Evolutionary conservation across 1,140 invertebrate genomes (phyloP), one percentile per base, ranked within the genome.

Genomic region (Eciton burchellii): DNA sequence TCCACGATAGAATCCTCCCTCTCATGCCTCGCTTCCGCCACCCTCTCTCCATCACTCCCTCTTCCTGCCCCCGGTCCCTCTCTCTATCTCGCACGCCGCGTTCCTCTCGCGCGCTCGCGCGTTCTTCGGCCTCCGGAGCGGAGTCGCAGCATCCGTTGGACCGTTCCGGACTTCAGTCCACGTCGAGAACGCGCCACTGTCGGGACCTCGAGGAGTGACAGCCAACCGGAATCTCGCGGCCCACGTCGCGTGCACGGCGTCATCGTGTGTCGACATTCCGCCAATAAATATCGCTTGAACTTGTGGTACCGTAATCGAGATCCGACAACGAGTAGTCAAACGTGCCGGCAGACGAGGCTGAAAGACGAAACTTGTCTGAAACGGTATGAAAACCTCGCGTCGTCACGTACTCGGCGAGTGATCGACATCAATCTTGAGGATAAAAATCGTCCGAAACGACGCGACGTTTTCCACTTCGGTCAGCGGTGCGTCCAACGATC

Each of bases 141-240:
- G 35, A 90, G 89, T 88, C 88, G 86, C 93, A 93, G 92, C 92
- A 92, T 93, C 91, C 90, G 89, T 88, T 88, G 88, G 76, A 62
- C 88, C 84, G 89, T 87, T 88, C 84, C 84, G 85, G 86, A 89
- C 84, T 91, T 93, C 93, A 94, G 93, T 94, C 92, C 92, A 93
- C 89, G 91, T 91, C 91, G 89, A 93, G 92, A 93, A 91, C 91
- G 93, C 92, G 92, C 90, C 91, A 92, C 65, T 87, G 90, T 83
- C 90, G 91, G 91, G 91, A 92, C 92, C 89, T 87, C 82, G 87
- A 92, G 87, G 88, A 91, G 76, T 82, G 63, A 84, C 45, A 76
- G 3, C 47, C 26, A 71, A 62, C 74, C 74, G 59, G 63, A 66
- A 83, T 45, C 60, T 76, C 54, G 74, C n/a, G 73, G 11, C 19